These are phyloP conservation scores for Yponomeuta cagnagella DNA, from an alignment of 2,888 invertebrate species.

Conservation along the genomic window DNA sequence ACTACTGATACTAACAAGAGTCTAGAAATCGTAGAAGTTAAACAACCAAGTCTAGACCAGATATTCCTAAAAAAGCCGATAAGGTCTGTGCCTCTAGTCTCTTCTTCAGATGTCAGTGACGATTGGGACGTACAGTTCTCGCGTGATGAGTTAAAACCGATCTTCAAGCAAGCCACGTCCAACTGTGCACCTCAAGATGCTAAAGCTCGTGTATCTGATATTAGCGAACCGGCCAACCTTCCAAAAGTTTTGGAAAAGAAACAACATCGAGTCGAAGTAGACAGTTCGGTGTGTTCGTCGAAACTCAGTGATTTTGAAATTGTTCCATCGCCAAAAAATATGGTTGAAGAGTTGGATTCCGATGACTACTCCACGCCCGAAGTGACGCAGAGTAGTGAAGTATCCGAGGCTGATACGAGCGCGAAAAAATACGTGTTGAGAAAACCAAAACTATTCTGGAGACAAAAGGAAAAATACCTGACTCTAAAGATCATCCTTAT, in stretches of 20 bases:
- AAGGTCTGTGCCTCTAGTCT: constrained; percentile 13
- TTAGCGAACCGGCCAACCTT: background rate
- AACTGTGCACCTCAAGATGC: background rate
- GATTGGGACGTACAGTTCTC: constrained; percentile 15
- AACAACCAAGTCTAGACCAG: background rate
- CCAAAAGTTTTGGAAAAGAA: background rate
- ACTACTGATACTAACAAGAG: constrained; percentile 4
- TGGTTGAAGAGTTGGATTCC: constrained; percentile 33
- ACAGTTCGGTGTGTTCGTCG: constrained; percentile 11
- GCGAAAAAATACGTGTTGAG: constrained; percentile 21
- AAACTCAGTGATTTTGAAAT: constrained; percentile 18
- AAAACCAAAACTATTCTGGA: constrained; percentile 54
- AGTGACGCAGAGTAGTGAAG: constrained; percentile 17
- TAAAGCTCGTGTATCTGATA: background rate
- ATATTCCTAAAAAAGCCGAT: constrained; percentile 3
- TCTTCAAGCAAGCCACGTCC: background rate
- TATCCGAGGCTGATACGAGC: constrained; percentile 19
- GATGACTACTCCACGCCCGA: constrained; percentile 35
- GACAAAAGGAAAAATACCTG: constrained; percentile 42
- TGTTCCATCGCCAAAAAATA: constrained; percentile 16
- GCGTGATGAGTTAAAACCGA: background rate
- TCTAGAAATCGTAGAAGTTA: constrained; percentile 2
- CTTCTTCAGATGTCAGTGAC: constrained; percentile 1
- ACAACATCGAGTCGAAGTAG: constrained; percentile 7
- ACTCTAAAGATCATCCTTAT: constrained; percentile 52